These are phyloP conservation scores for Tetragonula clypearis DNA, from an alignment of 1,140 invertebrate genomes.

Conservation along the genomic window DNA sequence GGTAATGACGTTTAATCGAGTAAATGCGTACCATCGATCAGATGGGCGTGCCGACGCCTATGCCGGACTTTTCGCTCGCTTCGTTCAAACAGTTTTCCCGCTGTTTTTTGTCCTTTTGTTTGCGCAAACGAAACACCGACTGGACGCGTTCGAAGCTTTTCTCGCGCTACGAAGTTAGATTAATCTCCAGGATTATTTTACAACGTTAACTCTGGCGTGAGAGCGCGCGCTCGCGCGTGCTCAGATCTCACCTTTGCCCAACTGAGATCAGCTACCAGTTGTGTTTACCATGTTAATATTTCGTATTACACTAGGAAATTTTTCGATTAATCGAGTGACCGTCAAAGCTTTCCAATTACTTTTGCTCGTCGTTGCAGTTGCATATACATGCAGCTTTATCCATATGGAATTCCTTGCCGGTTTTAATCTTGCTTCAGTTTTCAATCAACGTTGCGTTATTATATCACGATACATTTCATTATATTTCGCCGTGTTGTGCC, in stretches of 20 bases:
- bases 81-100: constrained; percentile 56
- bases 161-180: constrained; percentile 30
- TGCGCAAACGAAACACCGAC: constrained; percentile 34
- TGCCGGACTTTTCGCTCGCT: constrained; percentile 52
- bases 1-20: constrained; percentile 66
- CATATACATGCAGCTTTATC: too few species aligned
- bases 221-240: too few species aligned
- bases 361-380: neutral
- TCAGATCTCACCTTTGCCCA: neutral
- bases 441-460: neutral
- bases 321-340: constrained; percentile 39
- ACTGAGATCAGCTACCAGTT: neutral
- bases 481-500: too few species aligned
- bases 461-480: neutral
- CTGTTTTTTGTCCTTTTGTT: constrained; percentile 48
- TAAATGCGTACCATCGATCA: constrained; percentile 49
- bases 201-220: constrained; percentile 21
- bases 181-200: constrained; percentile 40
- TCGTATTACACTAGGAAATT: constrained; percentile 9
- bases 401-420: neutral
- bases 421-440: neutral
- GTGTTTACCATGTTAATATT: constrained; percentile 33
- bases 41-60: neutral
- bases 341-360: constrained; percentile 33
- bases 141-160: constrained; percentile 41